phyloP scores from a whole-genome alignment of 2,888 invertebrate species.

The Cabera pusaria region DNA sequence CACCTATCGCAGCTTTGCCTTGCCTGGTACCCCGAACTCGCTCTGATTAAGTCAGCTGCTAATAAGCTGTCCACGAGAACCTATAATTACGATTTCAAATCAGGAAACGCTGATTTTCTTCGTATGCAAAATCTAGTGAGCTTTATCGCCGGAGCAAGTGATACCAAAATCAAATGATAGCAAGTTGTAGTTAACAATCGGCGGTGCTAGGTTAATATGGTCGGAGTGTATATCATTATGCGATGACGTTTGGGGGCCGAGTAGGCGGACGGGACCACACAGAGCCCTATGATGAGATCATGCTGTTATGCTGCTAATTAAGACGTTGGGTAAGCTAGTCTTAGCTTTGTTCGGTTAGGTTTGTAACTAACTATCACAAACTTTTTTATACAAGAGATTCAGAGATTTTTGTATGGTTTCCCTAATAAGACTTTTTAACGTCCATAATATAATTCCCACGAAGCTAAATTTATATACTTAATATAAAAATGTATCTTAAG shows the following conservation, averaged over 20 bases:
- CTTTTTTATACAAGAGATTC: too few relatives aligned
- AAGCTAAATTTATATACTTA: too few relatives aligned
- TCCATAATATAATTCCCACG: too few relatives aligned
- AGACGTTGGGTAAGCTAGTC: constrained; percentile 6
- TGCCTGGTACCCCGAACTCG: constrained; percentile 16
- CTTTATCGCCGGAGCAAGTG: neutral
- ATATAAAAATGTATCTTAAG: too few relatives aligned
- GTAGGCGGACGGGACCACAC: constrained; percentile 34
- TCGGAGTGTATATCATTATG: constrained; percentile 43
- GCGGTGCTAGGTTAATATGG: constrained; percentile 2
- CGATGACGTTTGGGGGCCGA: constrained; percentile 32
- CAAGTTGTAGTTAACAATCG: neutral
- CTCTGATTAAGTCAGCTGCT: constrained; percentile 32
- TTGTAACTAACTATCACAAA: too few relatives aligned
- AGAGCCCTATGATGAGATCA: constrained; percentile 17
- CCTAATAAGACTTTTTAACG: too few relatives aligned
- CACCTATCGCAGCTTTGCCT: constrained; percentile 12
- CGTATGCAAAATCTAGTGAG: constrained; percentile 2
- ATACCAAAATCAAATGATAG: constrained; percentile 2
- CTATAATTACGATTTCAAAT: constrained; percentile 41
- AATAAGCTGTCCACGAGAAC: constrained; percentile 46
- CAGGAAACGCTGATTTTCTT: constrained; percentile 4
- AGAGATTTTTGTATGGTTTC: too few relatives aligned
- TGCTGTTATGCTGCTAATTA: constrained; percentile 13
- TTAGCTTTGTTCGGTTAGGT: too few relatives aligned